Base-by-base conservation (phyloP, 2,113 vertebrate genomes). In the Anguilla japonica region DNA sequence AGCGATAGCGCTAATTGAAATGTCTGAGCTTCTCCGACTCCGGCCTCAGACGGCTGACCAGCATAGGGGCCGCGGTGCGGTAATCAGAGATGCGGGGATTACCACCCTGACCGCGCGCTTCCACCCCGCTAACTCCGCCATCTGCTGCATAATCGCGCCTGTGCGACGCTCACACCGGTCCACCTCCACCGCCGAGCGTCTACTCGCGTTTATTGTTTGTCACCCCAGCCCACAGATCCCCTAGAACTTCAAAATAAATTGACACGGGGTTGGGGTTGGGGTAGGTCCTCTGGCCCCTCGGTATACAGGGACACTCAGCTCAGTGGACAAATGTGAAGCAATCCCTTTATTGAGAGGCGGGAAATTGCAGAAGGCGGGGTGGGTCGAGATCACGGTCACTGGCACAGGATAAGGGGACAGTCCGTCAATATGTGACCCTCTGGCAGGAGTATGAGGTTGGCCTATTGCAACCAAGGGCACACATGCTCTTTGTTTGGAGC, bases 1-100 rank as follows among this genome's bases (percentile, higher is more conserved):
- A 88, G 82, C 91, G 90, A 93, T 84, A 86, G 90, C 85, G 83
- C 91, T 94, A 93, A 94, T 92, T 94, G 92, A 95, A 94, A 92
- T 91, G 92, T 94, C 91, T 91, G 90, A 88, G 90, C 82, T 84
- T 60, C 50, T 53, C 82, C 84, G 26, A 34, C 16, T 57, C 80
- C 53, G 57, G 40, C 85, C 56, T 87, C 40, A 60, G 83, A 85
- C 87, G 92, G 91, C 89, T 85, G 88, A 85, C 85, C 84, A 87
- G 86, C 85, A 87, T 2, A 88, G 88, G 85, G 2, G 89, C 89
- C 85, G 75, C 11, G 67, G 67, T 20, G 67, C 43, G 88, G 89
- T 93, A 93, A 94, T 92, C 91, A 91, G 91, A 87, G 88, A 87
- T 86, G 90, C 13, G 41, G 63, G 87, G 90, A 93, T 93, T 92